Evolutionary conservation across 2,113 vertebrate species (phyloP), one percentile per base, ranked within the genome.

Genomic region (Nothoprocta pentlandii): DNA sequence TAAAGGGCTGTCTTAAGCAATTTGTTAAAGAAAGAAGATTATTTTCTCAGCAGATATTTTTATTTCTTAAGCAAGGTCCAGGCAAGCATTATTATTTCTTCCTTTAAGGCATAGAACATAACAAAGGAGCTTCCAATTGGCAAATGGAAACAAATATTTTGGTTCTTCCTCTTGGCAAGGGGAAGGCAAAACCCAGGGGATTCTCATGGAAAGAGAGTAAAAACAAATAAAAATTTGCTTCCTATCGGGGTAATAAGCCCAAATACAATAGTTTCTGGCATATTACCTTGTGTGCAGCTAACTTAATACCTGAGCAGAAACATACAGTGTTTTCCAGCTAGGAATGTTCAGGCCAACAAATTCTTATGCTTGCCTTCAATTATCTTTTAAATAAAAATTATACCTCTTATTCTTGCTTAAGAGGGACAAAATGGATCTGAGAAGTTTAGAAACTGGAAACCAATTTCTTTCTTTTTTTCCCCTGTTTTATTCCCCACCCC

Each of bases 121-220:
- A 97, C 94, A 97, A 96, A 95, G 58, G 54, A 93, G 14, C 89
- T 97, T 90, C 88, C 69, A 90, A 36, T 13, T 94, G 88, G 80
- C 82, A 92, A 90, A 88, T 90, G 66, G 82, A 84, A 68, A 88
- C 39, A 95, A 47, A 90, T 93, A 96, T 93, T 94, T 77, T 95
- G 73, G 42, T 90, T 96, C 90, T 97, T 96, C 93, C 95, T 97
- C 92, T 95, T 94, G 83, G 95, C 85, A 78, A 84, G 90, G 58
- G 53, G 82, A 95, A 93, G 81, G 53, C 69, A 90, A 94, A 93
- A 58, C 93, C 83, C 80, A 1, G 5, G 79, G 53, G 89, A 90
- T 89, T 95, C 90, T 62, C 5, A 0, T 93, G 85, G 68, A 61
- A 95, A 93, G 49, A 73, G 59, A 79, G 53, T 53, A 44, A 84